These are phyloP conservation scores for Danio jaintianensis DNA, from an alignment of 2,797 vertebrate species.

Conservation along the genomic window DNA sequence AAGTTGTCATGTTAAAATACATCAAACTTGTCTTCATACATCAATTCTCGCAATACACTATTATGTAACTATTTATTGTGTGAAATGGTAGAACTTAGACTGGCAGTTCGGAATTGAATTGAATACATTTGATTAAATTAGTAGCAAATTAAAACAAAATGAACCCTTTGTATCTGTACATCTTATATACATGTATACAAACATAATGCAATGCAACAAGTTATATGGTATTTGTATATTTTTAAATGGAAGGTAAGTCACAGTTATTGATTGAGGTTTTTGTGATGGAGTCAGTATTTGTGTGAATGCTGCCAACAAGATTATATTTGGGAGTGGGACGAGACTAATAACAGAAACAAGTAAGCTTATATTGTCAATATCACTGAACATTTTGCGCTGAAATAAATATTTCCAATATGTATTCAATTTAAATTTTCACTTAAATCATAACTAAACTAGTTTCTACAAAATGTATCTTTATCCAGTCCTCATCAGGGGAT, in stretches of 20 bases:
- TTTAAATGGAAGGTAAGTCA: no score
- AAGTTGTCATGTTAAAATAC: not conserved
- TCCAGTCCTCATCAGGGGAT: not conserved
- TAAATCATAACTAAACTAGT: not conserved
- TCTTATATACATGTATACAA: not conserved
- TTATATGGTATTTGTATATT: not conserved
- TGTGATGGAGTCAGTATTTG: slow-evolving; percentile 18
- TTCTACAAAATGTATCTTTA: not conserved
- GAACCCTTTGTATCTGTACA: not conserved
- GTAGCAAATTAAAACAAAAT: not conserved
- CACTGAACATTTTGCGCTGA: not conserved
- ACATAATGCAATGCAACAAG: not conserved
- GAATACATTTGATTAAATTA: not conserved
- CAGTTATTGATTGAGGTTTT: not conserved
- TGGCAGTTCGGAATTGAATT: not conserved
- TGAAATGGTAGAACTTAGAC: not conserved
- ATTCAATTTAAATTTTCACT: not conserved
- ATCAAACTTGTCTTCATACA: not conserved
- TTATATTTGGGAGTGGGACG: slow-evolving; percentile 53
- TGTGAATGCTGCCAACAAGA: slow-evolving; percentile 41
- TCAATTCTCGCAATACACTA: not conserved
- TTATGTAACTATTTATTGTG: not conserved
- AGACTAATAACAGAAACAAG: slow-evolving; percentile 45
- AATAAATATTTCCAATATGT: not conserved
- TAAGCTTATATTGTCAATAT: slow-evolving; percentile 29